Base-by-base conservation (phyloP, 1,140 invertebrate genomes). In the Cherax quadricarinatus region DNA sequence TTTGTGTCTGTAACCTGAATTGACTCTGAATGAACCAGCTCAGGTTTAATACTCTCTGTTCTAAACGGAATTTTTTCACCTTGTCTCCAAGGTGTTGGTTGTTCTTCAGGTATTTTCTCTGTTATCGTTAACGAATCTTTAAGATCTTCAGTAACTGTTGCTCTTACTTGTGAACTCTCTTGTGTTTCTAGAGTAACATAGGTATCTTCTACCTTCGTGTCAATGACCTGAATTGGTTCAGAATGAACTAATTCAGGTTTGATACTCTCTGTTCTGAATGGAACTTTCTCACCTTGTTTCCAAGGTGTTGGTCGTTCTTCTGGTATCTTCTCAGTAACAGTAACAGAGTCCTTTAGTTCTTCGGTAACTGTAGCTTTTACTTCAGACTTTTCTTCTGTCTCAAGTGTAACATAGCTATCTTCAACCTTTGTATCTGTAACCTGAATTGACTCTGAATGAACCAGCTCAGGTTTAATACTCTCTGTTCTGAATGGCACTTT, bases 61-160 rank as follows among this genome's bases (percentile, higher is more conserved):
- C 80, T 89, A n/a, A 89, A 82, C 16, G 80, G 88, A 48, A 89
- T 66, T 49, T 89, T 89, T n/a, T 89, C 88, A 24, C 88, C 88
- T 30, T 75, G n/a, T 73, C 48, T 62, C 80, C 80, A 89, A n/a
- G 88, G 62, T 18, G 66, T 83, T 84, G 88, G 88, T 66, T 57
- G 48, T 53, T 89, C 88, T 24, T 89, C 82, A 7, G 87, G 12
- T 48, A 93, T 62, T 12, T 79, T 89, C 51, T 93, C 92, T 6
- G 73, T 86, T 48, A 89, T 80, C 18, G 83, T 86, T 41, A 93
- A n/a, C 10, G 92, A 85, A 12, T 85, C 84, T 73, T 81, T 85
- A 21, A 89, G 66, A 21, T 84, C 81, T 89, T 89, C 79, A 30
- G 79, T 89, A 30, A 89, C 81, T 18, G 62, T 89, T 9, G 88